Evolutionary conservation across 2,888 invertebrate genomes (phyloP).

Genomic region (Rhimphoctona megacephalus): DNA sequence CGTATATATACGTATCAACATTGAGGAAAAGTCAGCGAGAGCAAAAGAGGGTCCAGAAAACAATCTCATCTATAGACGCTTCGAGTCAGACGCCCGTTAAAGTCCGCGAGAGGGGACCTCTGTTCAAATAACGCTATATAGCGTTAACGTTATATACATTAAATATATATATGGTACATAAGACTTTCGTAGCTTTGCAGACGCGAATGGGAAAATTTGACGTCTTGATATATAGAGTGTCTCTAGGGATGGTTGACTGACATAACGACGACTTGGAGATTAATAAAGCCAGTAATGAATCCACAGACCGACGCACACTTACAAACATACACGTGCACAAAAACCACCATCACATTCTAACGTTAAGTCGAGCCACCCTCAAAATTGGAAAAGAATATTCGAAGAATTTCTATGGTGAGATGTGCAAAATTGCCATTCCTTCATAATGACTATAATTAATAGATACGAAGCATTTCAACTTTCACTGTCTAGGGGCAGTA

Average conservation of each 20-base stretch:
- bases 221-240: constrained; percentile 59
- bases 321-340: constrained; percentile 1
- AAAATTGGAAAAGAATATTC: constrained; percentile 44
- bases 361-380: neutral
- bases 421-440: constrained; percentile 38
- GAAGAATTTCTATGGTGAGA: constrained; percentile 24
- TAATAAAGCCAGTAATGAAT: constrained; percentile 69
- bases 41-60: constrained; percentile 64
- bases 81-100: constrained; percentile 65
- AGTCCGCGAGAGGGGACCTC: constrained; percentile 52
- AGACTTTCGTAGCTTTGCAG: constrained; percentile 43
- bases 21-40: constrained; percentile 58
- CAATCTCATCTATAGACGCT: constrained; percentile 66
- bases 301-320: neutral
- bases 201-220: constrained; percentile 63
- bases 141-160: constrained; percentile 37
- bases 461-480: neutral
- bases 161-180: constrained; percentile 24
- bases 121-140: constrained; percentile 66
- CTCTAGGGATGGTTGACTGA: constrained; percentile 60
- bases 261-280: constrained; percentile 63
- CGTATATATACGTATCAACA: neutral
- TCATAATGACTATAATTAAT: constrained; percentile 5
- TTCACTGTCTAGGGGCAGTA: neutral
- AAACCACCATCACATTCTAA: constrained; percentile 12